Conservation (phyloP, 2,888 invertebrate genomes). For the Trachelus iudaicus region DNA sequence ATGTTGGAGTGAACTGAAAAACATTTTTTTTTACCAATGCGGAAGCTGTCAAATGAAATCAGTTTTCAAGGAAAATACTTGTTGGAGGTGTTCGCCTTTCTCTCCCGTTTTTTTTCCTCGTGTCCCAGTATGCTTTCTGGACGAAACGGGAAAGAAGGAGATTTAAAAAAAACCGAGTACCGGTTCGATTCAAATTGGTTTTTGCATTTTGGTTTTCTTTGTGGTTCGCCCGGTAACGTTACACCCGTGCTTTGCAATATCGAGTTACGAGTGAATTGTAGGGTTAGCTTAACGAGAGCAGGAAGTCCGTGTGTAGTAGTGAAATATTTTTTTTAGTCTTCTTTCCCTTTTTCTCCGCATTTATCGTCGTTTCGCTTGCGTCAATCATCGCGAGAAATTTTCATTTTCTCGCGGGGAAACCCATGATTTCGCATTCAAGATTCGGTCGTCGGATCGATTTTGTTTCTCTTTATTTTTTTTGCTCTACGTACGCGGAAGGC, state of each 20-base stretch:
- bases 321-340: no score
- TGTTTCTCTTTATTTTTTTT: no score
- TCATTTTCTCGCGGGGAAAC: no score
- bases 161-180: constrained; percentile 31
- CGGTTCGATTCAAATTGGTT: constrained; percentile 55
- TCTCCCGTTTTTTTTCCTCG: constrained; percentile 30
- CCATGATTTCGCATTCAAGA: no score
- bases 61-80: constrained; percentile 39
- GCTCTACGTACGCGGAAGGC: no score
- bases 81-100: constrained; percentile 28
- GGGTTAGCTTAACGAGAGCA: constrained; percentile 32
- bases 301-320: no score
- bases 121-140: constrained; percentile 35
- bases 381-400: no score
- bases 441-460: no score
- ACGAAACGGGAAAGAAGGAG: constrained; percentile 36
- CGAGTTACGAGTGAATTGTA: constrained; percentile 48
- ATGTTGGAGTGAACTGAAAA: no score
- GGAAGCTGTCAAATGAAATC: constrained; percentile 60
- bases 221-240: constrained; percentile 45
- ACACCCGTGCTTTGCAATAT: constrained; percentile 41
- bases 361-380: no score
- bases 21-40: constrained; percentile 23
- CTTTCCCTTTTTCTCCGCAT: no score
- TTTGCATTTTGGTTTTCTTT: constrained; percentile 44